Conservation (phyloP, 2,113 vertebrate genomes). For the Rhinopithecus roxellana region DNA sequence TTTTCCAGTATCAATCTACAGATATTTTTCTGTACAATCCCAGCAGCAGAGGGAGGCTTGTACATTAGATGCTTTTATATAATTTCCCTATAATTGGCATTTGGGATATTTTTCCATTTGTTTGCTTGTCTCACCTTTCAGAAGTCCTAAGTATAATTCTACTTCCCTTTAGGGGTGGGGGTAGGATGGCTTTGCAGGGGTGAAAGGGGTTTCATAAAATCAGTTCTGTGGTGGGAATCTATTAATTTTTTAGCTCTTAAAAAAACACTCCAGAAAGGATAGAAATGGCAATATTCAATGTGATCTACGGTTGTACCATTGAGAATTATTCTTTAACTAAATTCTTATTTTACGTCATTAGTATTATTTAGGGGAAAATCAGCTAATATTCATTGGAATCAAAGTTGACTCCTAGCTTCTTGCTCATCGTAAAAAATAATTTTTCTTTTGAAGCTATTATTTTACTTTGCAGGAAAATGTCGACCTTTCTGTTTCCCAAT, state of each 20-base stretch:
- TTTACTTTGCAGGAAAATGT: not conserved
- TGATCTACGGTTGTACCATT: not conserved
- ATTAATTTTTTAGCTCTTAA: not conserved
- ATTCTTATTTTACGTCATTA: not conserved
- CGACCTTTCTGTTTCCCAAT: slow-evolving; percentile 1
- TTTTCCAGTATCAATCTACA: not conserved
- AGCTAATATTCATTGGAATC: not conserved
- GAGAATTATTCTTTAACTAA: not conserved
- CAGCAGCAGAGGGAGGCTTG: not conserved
- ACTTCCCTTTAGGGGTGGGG: not conserved
- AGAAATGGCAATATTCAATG: not conserved
- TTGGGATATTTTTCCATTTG: not conserved
- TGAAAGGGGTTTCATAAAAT: not conserved
- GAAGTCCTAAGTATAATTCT: not conserved
- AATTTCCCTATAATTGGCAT: not conserved
- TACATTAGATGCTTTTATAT: not conserved
- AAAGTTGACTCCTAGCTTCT: not conserved
- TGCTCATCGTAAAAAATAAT: not conserved
- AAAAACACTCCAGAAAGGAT: not conserved
- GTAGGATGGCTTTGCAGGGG: not conserved
- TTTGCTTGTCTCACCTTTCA: not conserved
- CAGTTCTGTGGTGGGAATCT: not conserved
- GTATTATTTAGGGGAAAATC: not conserved
- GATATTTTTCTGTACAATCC: not conserved
- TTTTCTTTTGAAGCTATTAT: not conserved